These are phyloP conservation scores for Ctenopoma multispine DNA, from an alignment of 2,797 vertebrate species.

Conservation along the genomic window DNA sequence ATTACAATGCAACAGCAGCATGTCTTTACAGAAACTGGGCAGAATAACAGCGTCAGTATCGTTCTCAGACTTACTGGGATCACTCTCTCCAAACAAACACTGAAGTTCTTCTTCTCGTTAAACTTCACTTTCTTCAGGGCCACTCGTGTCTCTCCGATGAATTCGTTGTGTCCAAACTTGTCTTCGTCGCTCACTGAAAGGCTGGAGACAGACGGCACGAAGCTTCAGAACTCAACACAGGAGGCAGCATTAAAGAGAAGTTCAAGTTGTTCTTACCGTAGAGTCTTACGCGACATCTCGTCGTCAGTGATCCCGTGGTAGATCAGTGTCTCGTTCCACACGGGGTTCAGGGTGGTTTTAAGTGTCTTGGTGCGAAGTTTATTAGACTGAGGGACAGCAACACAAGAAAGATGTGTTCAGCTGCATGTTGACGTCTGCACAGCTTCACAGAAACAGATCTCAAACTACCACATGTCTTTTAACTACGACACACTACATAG, in stretches of 20 bases:
- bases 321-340: conserved; percentile 92
- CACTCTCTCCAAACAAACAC: conserved; percentile 89
- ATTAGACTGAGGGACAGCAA: conserved; percentile 85
- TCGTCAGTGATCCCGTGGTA: conserved; percentile 95
- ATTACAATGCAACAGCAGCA: not conserved
- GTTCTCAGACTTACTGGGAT: conserved; percentile 57
- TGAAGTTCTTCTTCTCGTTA: conserved; percentile 94
- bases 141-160: conserved; percentile 95
- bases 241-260: rapidly evolving
- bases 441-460: no score
- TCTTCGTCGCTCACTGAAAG: conserved; percentile 96
- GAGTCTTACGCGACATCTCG: conserved; percentile 95
- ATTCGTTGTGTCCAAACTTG: conserved; percentile 97
- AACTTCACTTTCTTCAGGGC: conserved; percentile 93
- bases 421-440: no score
- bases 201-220: conserved; percentile 71
- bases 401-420: not conserved
- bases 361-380: conserved; percentile 96
- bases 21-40: not conserved
- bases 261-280: conserved; percentile 79
- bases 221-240: no score
- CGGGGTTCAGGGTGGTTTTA: conserved; percentile 90
- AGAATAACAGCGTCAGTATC: not conserved
- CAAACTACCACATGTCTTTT: no score
- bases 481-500: no score